Conservation (phyloP, 2,888 invertebrate genomes). For the Xanthorhoe spadicearia region DNA sequence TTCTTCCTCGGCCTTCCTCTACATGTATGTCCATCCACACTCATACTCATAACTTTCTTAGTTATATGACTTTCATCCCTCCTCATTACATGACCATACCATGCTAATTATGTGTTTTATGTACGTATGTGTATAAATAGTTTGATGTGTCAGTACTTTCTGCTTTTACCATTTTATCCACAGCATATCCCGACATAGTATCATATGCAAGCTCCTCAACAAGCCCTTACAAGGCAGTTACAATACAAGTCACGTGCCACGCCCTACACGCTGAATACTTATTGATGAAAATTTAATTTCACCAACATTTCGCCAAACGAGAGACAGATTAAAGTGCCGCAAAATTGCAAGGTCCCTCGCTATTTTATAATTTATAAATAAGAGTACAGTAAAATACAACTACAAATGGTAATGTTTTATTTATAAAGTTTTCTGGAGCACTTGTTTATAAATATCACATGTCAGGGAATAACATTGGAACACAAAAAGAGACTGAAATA, state of each 20-base stretch:
- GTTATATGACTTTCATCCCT: too few species aligned
- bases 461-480: too few species aligned
- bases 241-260: constrained; percentile 28
- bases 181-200: not conserved
- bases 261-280: constrained; percentile 25
- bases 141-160: too few species aligned
- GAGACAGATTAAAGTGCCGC: constrained; percentile 21
- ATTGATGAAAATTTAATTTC: constrained; percentile 30
- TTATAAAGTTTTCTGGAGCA: not conserved
- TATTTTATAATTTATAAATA: constrained; percentile 1
- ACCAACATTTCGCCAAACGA: constrained; percentile 12
- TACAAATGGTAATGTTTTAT: not conserved
- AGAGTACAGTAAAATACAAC: not conserved
- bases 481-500: too few species aligned
- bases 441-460: too few species aligned
- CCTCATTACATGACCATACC: too few species aligned
- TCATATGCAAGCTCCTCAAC: constrained; percentile 2
- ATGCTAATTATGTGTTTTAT: too few species aligned
- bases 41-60: too few species aligned
- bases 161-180: not conserved
- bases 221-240: constrained; percentile 17
- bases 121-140: too few species aligned
- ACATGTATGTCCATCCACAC: too few species aligned
- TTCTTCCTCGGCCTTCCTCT: too few species aligned
- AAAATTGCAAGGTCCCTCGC: constrained; percentile 4